phyloP scores from a whole-genome alignment of 30 jellyfish, hydroid and myxozoan genomes.

The Aurelia coerulea region DNA sequence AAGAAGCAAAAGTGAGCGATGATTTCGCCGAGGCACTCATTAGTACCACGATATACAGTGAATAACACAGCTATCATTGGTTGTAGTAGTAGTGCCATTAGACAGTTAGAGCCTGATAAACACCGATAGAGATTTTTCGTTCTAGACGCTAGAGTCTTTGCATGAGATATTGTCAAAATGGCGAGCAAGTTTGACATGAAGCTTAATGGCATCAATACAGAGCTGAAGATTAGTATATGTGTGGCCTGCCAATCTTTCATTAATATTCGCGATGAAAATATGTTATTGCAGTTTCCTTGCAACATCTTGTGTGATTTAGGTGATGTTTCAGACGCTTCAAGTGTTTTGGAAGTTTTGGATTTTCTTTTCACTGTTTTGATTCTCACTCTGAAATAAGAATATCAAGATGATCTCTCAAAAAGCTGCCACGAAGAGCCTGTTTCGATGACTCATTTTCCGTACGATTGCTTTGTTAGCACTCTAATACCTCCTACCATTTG shows the following conservation, averaged over 20 bases:
- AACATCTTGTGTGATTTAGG: not conserved
- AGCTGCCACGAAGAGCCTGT: too few relatives aligned
- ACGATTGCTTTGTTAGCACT: too few relatives aligned
- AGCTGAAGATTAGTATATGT: conserved; percentile 6
- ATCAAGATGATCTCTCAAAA: too few relatives aligned
- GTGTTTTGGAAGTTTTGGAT: too few relatives aligned
- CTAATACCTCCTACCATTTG: too few relatives aligned
- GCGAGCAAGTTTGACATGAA: conserved; percentile 19
- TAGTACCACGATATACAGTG: not conserved
- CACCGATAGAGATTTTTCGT: not conserved
- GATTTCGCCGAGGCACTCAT: conserved; percentile 27
- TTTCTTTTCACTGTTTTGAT: too few relatives aligned
- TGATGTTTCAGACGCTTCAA: not conserved
- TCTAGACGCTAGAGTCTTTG: conserved; percentile 6
- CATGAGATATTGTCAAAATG: not conserved
- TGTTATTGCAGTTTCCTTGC: conserved; percentile 8
- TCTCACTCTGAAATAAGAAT: too few relatives aligned
- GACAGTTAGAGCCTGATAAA: conserved; percentile 18
- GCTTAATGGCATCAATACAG: conserved; percentile 26
- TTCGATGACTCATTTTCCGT: too few relatives aligned
- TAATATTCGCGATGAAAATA: conserved; percentile 16
- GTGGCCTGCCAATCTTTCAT: conserved; percentile 17
- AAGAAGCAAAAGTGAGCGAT: conserved; percentile 23
- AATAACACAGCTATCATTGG: conserved; percentile 33
- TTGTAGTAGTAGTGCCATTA: conserved; percentile 40